Conservation (phyloP, 2,888 invertebrate genomes). For the Oscheius sp. region DNA sequence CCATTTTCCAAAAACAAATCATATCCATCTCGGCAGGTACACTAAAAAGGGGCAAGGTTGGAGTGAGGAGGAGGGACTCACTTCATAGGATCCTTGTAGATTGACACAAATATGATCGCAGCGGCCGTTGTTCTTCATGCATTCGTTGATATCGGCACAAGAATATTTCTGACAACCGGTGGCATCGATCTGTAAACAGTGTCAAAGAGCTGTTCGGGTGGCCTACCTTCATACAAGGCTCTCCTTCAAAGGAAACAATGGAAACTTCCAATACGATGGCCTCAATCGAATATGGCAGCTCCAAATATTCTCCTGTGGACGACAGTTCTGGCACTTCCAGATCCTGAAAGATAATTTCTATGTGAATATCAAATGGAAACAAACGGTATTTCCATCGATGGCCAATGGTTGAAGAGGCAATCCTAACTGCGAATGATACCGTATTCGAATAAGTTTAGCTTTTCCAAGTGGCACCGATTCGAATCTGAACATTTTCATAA, state of each 20-base stretch:
- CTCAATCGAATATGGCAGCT: slow-evolving; percentile 53
- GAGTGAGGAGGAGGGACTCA: too few relatives aligned
- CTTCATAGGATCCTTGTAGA: slow-evolving; percentile 80
- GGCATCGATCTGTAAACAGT: slow-evolving; percentile 39
- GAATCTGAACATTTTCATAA: slow-evolving; percentile 27
- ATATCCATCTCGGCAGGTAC: slow-evolving; percentile 80
- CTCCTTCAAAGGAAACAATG: slow-evolving; percentile 56
- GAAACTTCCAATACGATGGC: slow-evolving; percentile 51
- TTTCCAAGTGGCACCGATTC: slow-evolving; percentile 56
- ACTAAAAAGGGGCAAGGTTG: slow-evolving; percentile 30
- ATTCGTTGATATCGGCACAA: slow-evolving; percentile 71
- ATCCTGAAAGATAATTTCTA: slow-evolving; percentile 1
- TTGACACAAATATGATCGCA: slow-evolving; percentile 73
- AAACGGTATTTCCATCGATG: slow-evolving; percentile 22
- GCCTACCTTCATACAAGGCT: slow-evolving; percentile 61
- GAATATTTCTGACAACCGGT: slow-evolving; percentile 55
- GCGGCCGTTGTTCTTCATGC: slow-evolving; percentile 70
- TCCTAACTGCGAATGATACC: slow-evolving; percentile 45
- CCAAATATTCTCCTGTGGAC: slow-evolving; percentile 41
- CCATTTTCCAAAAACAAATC: slow-evolving; percentile 88
- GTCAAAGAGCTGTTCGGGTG: background rate
- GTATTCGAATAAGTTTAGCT: slow-evolving; percentile 47
- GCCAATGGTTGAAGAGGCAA: slow-evolving; percentile 26
- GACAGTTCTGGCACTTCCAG: slow-evolving; percentile 11
- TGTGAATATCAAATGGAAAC: background rate